These are phyloP conservation scores for Albula glossodonta DNA, from an alignment of 2,113 vertebrate genomes.

Conservation along the genomic window DNA sequence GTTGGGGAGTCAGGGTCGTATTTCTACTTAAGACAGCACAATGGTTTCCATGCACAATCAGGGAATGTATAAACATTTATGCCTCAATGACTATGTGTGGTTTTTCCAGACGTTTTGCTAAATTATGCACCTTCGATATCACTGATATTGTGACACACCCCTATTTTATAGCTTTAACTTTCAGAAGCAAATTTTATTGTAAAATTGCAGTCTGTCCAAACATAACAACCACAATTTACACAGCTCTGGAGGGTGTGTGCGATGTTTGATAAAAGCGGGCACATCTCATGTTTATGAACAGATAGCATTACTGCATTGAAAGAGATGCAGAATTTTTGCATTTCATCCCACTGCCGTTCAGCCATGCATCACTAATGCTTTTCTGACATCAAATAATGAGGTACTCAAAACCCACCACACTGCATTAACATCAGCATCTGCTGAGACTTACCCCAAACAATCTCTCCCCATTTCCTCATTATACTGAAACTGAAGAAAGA, in stretches of 20 bases:
- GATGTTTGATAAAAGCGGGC: constrained; percentile 42
- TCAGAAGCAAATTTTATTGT: background rate
- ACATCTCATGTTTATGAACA: constrained; percentile 45
- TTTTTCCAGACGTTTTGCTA: background rate
- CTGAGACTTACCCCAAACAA: constrained; percentile 24
- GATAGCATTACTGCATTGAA: constrained; percentile 27
- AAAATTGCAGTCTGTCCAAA: constrained; percentile 15
- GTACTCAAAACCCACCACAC: constrained; percentile 42
- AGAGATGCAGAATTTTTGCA: constrained; percentile 18
- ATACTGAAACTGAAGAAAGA: background rate
- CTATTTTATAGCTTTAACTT: background rate
- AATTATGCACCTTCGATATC: background rate
- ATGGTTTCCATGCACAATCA: constrained; percentile 39
- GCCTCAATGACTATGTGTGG: background rate
- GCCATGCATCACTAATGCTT: constrained; percentile 43
- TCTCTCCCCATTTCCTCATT: constrained; percentile 40
- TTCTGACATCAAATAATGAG: constrained; percentile 50
- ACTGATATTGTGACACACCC: background rate
- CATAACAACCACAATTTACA: constrained; percentile 40
- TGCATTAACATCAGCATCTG: constrained; percentile 42
- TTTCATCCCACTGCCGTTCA: constrained; percentile 31
- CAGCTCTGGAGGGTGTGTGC: constrained; percentile 34
- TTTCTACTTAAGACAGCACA: constrained; percentile 48
- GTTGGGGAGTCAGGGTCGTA: background rate
- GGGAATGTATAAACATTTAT: constrained; percentile 7